Evolutionary conservation across 2,888 invertebrate species (phyloP), one percentile per base, ranked within the genome.

Genomic region (Drosophila formosana): DNA sequence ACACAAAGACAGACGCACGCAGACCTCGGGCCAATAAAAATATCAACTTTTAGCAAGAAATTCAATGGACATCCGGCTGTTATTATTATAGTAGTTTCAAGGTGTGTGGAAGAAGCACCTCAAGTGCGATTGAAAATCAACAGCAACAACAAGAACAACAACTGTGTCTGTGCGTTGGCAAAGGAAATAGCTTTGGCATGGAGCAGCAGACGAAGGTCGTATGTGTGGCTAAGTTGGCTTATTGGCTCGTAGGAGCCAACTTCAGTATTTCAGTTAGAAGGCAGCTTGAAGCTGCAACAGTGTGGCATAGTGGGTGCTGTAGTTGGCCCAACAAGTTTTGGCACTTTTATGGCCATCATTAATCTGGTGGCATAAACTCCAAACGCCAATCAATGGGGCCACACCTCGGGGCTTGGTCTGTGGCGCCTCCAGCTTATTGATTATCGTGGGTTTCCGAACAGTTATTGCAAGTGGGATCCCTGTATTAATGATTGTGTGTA

Each of bases 81-180:
- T 73, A 75, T 82, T 75, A 76, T 76, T 71, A 47, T 43, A 55
- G 55, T 45, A 57, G 58, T 52, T 61, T 26, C 63, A 82, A 80
- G 76, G 80, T 80, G 85, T 80, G 85, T 68, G 53, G 63, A 57
- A 67, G 89, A 88, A 86, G 84, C 87, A 68, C 88, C 67, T 70
- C 75, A 83, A 86, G 88, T 86, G 87, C 84, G 69, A 79, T 87
- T 82, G 65, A 72, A 81, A 86, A 74, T 49, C 71, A 58, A 51
- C 75, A 62, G 55, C 65, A 77, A 71, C 56, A 57, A 67, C 68
- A 63, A 55, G 43, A 60, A 60, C 52, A 51, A 60, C 32, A 34
- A 51, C 30, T 1, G 37, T 30, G 63, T 57, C 32, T 58, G 70
- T 72, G 89, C 89, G 88, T 88, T 86, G 89, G 82, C 87, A 69